Conservation (phyloP, 2,113 vertebrate species). For the Azemiops feae region DNA sequence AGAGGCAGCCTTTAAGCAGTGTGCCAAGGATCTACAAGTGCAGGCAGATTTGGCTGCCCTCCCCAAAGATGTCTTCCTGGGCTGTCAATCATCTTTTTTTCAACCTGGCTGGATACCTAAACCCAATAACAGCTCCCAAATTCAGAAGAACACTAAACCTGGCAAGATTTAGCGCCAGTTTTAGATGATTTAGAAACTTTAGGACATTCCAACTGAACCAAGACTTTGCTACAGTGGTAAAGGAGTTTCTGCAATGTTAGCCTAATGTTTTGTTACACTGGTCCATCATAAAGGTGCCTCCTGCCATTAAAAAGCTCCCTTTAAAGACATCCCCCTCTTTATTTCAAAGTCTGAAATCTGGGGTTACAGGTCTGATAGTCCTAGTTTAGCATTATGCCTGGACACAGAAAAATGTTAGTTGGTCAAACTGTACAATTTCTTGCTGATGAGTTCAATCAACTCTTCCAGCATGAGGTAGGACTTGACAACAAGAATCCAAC, state of each 20-base stretch:
- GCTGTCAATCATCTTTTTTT: neutral
- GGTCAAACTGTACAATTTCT: neutral
- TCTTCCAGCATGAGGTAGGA: neutral
- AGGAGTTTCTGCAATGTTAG: neutral
- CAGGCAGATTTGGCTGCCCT: neutral
- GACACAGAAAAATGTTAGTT: neutral
- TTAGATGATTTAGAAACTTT: neutral
- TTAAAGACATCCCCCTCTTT: neutral
- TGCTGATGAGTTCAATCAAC: neutral
- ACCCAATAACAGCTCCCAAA: neutral
- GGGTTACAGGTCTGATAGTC: neutral
- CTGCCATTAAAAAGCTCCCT: neutral
- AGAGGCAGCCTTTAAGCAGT: neutral
- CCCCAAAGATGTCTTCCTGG: neutral
- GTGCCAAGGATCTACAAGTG: neutral
- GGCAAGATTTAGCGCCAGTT: neutral
- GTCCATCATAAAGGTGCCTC: neutral
- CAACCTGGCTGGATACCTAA: neutral
- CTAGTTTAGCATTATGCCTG: neutral
- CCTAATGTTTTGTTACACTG: neutral
- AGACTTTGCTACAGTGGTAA: neutral
- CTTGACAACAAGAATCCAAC: neutral
- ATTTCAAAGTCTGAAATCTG: neutral
- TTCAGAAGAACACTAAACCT: neutral
- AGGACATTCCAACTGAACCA: neutral